A percentile compares a stretch with the other conserved stretches of the same genome.
phyloP scores from a whole-genome alignment of 2,888 invertebrate species.

The Andrena haemorrhoa region DNA sequence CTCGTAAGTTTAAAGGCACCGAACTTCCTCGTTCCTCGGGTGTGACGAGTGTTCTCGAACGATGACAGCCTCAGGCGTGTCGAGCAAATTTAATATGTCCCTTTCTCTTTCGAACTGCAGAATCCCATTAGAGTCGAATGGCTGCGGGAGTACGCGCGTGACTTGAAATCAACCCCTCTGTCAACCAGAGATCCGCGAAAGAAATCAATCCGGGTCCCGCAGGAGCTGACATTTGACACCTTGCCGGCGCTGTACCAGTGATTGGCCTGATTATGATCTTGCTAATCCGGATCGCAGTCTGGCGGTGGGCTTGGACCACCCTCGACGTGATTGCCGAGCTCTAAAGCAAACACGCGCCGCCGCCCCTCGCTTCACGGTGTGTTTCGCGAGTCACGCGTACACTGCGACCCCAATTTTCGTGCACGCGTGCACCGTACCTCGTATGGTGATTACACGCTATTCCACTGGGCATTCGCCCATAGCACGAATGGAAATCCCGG shows the following conservation, averaged over 20 bases:
- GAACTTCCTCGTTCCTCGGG: conserved; percentile 38
- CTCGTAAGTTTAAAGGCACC: conserved; percentile 42
- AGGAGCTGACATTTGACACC: conserved; percentile 83
- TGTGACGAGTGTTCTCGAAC: conserved; percentile 27
- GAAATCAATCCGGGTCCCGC: conserved; percentile 76
- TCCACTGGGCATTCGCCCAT: conserved; percentile 66
- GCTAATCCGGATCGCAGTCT: conserved; percentile 78
- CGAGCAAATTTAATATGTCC: conserved; percentile 49
- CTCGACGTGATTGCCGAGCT: conserved; percentile 81
- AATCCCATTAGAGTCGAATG: conserved; percentile 57
- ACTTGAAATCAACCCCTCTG: conserved; percentile 36
- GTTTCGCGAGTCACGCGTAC: conserved; percentile 57
- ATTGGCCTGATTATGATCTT: conserved; percentile 84
- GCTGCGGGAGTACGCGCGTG: conserved; percentile 30
- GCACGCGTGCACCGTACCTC: conserved; percentile 56
- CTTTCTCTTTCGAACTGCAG: conserved; percentile 19
- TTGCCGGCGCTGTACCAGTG: conserved; percentile 71
- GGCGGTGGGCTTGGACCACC: conserved; percentile 74
- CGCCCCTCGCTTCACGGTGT: conserved; percentile 49
- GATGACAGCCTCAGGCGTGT: conserved; percentile 40
- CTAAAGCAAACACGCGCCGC: conserved; percentile 76
- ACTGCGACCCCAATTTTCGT: conserved; percentile 62
- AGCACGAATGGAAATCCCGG: conserved; percentile 67
- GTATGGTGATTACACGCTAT: conserved; percentile 70
- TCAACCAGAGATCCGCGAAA: conserved; percentile 35